These are phyloP conservation scores for Oncorhynchus nerka DNA, from an alignment of 2,113 vertebrate species.

Conservation along the genomic window DNA sequence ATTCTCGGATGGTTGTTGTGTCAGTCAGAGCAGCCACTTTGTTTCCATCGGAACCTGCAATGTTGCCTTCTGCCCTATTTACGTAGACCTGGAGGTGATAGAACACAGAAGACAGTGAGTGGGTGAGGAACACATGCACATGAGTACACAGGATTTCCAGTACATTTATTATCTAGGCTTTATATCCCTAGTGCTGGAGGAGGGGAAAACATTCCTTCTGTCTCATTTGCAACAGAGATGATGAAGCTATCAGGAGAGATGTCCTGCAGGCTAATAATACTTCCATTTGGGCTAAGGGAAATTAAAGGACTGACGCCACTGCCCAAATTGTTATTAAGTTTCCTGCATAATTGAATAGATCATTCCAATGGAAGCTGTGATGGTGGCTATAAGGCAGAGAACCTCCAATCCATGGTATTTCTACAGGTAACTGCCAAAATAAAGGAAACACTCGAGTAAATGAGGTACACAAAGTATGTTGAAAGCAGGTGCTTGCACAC, in stretches of 20 bases:
- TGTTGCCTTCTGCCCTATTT: constrained; percentile 61
- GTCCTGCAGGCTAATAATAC: constrained; percentile 52
- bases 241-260: constrained; percentile 65
- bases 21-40: constrained; percentile 47
- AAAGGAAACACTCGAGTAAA: no score
- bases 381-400: no score
- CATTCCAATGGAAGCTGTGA: constrained; percentile 39
- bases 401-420: no score
- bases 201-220: neutral
- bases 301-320: constrained; percentile 24
- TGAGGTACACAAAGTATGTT: no score
- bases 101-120: constrained; percentile 9
- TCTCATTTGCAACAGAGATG: constrained; percentile 56
- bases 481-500: no score
- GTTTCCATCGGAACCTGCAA: constrained; percentile 47
- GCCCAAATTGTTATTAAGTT: constrained; percentile 51
- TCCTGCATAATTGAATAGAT: constrained; percentile 45
- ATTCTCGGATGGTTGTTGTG: constrained; percentile 18
- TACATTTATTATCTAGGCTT: neutral
- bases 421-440: no score
- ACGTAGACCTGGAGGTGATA: constrained; percentile 72
- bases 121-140: constrained; percentile 1
- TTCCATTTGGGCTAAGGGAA: constrained; percentile 42
- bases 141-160: neutral
- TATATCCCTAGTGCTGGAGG: neutral